Evolutionary conservation across 2,888 invertebrate genomes (phyloP), one percentile per base, ranked within the genome.

Genomic region (Spilosoma lubricipeda): DNA sequence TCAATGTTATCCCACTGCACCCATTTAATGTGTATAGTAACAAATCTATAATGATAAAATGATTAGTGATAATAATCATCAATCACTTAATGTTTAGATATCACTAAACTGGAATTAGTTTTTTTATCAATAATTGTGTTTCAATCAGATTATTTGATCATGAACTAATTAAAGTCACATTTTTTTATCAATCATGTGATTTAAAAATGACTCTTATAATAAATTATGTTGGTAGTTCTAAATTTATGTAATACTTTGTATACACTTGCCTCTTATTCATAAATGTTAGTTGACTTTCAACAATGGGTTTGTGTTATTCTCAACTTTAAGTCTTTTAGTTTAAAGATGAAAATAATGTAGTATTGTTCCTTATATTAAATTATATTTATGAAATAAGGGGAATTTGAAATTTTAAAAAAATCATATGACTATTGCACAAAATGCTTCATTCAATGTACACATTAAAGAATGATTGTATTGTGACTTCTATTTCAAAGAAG

Each of bases 131-230:
- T 77, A 75, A 81, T 82, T 79, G 68, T 68, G 69, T 71, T 67
- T 70, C 81, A 77, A 82, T 85, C 77, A 80, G 75, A 75, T 69
- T 77, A 69, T 86, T 86, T 78, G 76, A 83, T 85, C 80, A 84
- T 70, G 77, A 39, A n/a, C 69, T 81, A 81, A 75, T 81, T 74
- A 70, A 30, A 81, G 82, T 84, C 82, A 83, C 79, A 82, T 81
- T 79, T 76, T 77, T 83, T 85, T 77, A 84, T 83, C 82, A 80
- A 80, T 90, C 90, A 90, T 86, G 87, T 90, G 90, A 89, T 82
- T 82, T 73, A 48, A 42, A 18, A 75, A 56, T 63, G 48, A 42
- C 67, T 66, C 39, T 56, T 18, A 8, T 3, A 70, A 72, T 76
- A n/a, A n/a, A n/a, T 77, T n/a, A 72, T 70, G 70, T 81, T 85